Percentiles rank a stretch among this genome's conserved stretches.
These are phyloP conservation scores for Ophthalmotilapia sp. DNA, from an alignment of 2,113 vertebrate species.

Conservation along the genomic window DNA sequence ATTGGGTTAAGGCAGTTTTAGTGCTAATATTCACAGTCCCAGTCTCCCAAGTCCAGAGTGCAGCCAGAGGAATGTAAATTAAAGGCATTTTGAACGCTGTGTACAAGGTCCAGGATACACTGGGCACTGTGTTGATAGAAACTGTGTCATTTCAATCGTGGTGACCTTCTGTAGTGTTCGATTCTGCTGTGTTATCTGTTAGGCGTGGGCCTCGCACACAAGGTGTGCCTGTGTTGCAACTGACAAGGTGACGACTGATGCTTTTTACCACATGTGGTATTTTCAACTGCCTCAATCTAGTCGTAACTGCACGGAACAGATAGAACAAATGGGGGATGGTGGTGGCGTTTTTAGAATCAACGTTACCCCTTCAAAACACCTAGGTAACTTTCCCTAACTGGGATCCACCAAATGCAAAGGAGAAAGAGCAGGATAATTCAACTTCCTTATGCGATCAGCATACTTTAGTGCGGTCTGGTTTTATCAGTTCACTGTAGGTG, in stretches of 20 bases:
- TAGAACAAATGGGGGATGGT: neutral
- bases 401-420: neutral
- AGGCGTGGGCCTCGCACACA: neutral
- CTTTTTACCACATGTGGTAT: slow-evolving; percentile 20
- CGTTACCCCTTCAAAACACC: neutral
- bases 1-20: slow-evolving; percentile 28
- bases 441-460: neutral
- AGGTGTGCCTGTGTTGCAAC: slow-evolving; percentile 8
- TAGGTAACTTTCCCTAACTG: neutral
- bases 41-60: neutral
- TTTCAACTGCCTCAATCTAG: neutral
- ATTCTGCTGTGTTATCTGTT: slow-evolving; percentile 4
- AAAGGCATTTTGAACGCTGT: neutral
- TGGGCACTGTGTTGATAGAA: neutral
- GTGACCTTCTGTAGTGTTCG: neutral
- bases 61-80: neutral
- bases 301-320: neutral
- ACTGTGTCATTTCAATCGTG: neutral
- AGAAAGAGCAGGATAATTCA: neutral
- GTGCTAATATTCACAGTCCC: neutral
- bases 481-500: neutral
- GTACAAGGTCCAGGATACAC: neutral
- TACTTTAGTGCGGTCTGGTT: neutral
- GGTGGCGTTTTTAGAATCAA: neutral
- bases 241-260: slow-evolving; percentile 33